These are phyloP conservation scores for Dascyllus trimaculatus DNA, from an alignment of 2,113 vertebrate species.

Conservation along the genomic window DNA sequence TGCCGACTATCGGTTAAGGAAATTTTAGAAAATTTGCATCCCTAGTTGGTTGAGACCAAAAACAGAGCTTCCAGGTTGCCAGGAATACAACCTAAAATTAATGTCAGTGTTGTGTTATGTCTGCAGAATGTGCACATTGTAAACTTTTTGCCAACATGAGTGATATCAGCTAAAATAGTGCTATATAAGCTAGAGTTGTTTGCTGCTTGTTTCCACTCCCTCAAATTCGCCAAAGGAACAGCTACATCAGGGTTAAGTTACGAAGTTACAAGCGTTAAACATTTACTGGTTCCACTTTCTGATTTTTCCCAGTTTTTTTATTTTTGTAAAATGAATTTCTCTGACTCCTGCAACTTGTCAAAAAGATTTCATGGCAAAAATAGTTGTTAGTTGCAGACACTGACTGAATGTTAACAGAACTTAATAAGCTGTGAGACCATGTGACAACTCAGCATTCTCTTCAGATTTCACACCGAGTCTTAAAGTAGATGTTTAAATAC, in stretches of 20 bases:
- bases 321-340: not conserved
- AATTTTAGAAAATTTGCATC: too few relatives aligned
- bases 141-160: too few relatives aligned
- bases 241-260: not conserved
- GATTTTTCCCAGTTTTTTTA: not conserved
- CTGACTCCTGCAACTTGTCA: not conserved
- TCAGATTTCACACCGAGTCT: conserved; percentile 5
- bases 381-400: conserved; percentile 4
- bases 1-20: too few relatives aligned
- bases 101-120: not conserved
- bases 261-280: not conserved
- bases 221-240: not conserved
- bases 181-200: too few relatives aligned
- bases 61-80: not conserved
- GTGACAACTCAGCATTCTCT: not conserved
- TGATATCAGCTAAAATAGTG: too few relatives aligned
- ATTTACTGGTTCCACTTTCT: not conserved
- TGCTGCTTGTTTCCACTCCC: too few relatives aligned
- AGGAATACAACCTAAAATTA: not conserved
- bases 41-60: too few relatives aligned
- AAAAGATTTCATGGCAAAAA: not conserved
- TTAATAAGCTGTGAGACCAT: not conserved
- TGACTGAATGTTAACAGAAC: too few relatives aligned
- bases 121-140: too few relatives aligned
- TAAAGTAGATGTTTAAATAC: conserved; percentile 24